Evolutionary conservation across 2,888 invertebrate genomes (phyloP), one percentile per base, ranked within the genome.

Genomic region (Metellina segmentata): DNA sequence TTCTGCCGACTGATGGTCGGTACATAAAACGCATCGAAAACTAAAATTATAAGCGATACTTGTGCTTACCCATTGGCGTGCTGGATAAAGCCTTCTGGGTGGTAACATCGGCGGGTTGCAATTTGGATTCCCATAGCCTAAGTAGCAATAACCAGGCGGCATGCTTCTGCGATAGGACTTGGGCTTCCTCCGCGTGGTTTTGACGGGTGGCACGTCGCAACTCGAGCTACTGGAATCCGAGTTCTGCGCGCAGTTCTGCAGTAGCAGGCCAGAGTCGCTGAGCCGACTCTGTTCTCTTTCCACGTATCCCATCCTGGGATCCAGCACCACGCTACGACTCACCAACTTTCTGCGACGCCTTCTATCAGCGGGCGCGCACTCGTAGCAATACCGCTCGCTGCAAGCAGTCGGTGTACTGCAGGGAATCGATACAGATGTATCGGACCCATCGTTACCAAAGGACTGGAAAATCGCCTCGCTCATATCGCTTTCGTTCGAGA

Each of bases 141-240:
- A 49, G 70, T 52, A 71, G 61, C 85, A 81, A 70, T 85, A 51
- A 20, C 52, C 9, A 7, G 79, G 85, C 34, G 69, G 86, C 48
- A 75, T 9, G 11, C 75, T 70, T 13, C 77, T 82, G 20, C 78
- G 69, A n/a, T 81, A 81, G 11, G 85, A 34, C 51, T 86, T 90
- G 5, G 90, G 90, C 34, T 90, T 90, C 16, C 90, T 81, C 8
- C 90, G 69, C 9, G 71, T n/a, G 11, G 77, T 69, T 81, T 77
- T 69, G 49, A 90, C 69, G n/a, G 85, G 51, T 11, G 81, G 49
- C 70, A 51, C 61, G 6, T 71, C 75, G 19, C 70, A 86, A 53
- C 75, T 75, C 4, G 90, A 90, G 20, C 90, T 90, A 52, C 86
- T 86, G 9, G 86, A 90, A 19, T 90, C 90, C 8, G 77, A 86